A percentile compares a stretch with the other conserved stretches of the same genome.
phyloP scores from a whole-genome alignment of 2,797 vertebrate genomes.

The Xenops minutus region DNA sequence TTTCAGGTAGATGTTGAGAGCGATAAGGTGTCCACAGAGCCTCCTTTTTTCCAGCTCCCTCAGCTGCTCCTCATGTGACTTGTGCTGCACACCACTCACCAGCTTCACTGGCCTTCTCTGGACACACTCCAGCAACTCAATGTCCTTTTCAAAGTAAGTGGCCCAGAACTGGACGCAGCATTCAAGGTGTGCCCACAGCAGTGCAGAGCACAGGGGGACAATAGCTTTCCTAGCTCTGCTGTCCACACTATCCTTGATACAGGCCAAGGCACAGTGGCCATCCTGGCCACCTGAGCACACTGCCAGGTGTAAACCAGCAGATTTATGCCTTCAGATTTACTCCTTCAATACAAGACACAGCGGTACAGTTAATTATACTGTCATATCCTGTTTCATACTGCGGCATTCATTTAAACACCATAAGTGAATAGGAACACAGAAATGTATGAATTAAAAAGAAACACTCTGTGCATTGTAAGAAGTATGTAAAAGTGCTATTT shows the following conservation, averaged over 20 bases:
- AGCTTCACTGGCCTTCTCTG: background rate
- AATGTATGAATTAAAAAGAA: background rate
- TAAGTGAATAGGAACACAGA: background rate
- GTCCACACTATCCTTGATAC: background rate
- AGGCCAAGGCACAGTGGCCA: background rate
- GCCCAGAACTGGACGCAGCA: background rate
- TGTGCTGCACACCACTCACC: background rate
- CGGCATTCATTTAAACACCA: background rate
- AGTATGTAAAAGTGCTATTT: background rate
- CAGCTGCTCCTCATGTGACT: background rate
- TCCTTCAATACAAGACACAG: background rate
- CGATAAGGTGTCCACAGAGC: background rate
- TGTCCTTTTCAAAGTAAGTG: background rate
- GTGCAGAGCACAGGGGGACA: too few species aligned
- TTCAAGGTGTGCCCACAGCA: background rate
- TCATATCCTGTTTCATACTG: background rate
- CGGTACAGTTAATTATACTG: background rate
- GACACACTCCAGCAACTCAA: background rate
- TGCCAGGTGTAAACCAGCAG: background rate
- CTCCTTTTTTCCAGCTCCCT: background rate
- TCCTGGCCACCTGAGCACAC: background rate
- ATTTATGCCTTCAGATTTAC: background rate
- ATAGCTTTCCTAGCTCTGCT: background rate
- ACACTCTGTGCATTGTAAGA: background rate
- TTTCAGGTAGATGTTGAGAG: background rate